Percentiles rank a stretch among this genome's conserved stretches.
Evolutionary conservation across 2,113 vertebrate genomes (phyloP).

Genomic region (Empidonax alnorum): DNA sequence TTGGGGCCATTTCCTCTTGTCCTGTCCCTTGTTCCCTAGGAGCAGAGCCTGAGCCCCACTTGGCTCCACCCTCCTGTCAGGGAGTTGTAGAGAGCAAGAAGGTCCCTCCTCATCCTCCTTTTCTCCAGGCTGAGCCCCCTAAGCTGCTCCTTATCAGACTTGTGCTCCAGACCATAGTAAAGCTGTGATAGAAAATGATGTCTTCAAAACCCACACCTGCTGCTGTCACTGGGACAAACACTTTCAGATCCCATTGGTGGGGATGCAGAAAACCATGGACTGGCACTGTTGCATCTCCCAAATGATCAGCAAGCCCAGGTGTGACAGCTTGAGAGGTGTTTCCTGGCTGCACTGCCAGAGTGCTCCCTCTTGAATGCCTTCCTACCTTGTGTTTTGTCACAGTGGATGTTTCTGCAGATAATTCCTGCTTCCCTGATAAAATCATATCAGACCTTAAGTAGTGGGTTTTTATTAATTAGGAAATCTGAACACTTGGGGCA

Average conservation of each 20-base stretch:
- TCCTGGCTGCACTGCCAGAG: neutral
- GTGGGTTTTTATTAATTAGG: neutral
- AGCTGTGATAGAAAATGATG: accelerated
- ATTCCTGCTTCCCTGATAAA: neutral
- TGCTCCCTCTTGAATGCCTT: neutral
- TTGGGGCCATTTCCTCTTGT: neutral
- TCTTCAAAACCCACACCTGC: neutral
- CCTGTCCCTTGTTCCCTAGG: neutral
- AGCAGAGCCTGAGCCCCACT: neutral
- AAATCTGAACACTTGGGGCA: neutral
- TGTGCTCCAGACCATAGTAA: neutral
- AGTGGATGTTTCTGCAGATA: neutral
- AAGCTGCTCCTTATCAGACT: neutral
- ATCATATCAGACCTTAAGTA: neutral
- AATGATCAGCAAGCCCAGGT: neutral
- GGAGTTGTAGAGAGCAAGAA: neutral
- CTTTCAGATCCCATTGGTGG: neutral
- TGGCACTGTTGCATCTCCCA: neutral
- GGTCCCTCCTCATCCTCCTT: neutral
- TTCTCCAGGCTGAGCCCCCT: neutral
- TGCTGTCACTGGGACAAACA: neutral
- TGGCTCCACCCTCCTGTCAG: neutral
- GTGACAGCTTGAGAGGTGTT: neutral
- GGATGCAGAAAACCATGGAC: neutral
- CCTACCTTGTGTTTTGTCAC: neutral